These are phyloP conservation scores for Caradrina clavipalpis DNA, from an alignment of 2,888 invertebrate species.

Conservation along the genomic window DNA sequence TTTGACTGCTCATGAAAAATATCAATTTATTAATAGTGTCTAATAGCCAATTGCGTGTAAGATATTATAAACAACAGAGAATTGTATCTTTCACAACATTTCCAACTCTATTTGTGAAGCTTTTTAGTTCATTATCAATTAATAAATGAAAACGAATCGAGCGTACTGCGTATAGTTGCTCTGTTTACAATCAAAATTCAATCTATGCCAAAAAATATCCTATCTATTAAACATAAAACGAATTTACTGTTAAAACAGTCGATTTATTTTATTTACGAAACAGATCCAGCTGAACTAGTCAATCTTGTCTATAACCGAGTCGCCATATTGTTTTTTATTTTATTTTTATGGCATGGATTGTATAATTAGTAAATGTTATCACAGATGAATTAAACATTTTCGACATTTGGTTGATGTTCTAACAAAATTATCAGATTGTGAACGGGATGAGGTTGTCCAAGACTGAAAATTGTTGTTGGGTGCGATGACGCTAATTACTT, in stretches of 20 bases:
- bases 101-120: neutral
- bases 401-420: neutral
- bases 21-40: no score
- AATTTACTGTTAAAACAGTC: neutral
- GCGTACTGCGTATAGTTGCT: neutral
- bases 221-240: neutral
- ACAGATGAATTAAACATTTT: neutral
- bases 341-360: conserved; percentile 16
- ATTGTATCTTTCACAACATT: neutral
- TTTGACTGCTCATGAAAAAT: no score
- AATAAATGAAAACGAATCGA: no score
- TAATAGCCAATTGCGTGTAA: neutral
- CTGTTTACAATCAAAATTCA: conserved; percentile 6
- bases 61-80: neutral
- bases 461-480: conserved; percentile 69
- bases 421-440: conserved; percentile 38
- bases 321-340: conserved; percentile 26
- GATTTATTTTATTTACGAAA: neutral
- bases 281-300: conserved; percentile 11
- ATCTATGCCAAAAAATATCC: conserved; percentile 11
- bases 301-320: conserved; percentile 12
- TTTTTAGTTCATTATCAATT: no score
- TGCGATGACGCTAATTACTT: conserved; percentile 50
- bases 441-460: conserved; percentile 70
- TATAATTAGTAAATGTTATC: neutral